Base-by-base conservation (phyloP, 2,888 invertebrate genomes). In the Limnephilus rhombicus region DNA sequence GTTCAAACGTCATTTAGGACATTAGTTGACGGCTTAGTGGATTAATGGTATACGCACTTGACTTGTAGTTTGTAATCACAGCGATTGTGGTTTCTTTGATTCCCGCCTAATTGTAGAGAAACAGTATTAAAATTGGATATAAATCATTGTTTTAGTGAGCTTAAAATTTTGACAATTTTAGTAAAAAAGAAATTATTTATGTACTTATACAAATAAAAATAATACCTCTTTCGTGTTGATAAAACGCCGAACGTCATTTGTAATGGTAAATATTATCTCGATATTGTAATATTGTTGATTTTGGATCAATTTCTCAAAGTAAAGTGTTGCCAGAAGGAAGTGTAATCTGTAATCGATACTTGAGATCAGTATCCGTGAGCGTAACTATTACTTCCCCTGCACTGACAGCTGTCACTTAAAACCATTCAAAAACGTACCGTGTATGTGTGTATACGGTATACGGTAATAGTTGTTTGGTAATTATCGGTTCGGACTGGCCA, bases 341-440 rank as follows among this genome's bases (percentile, higher is more conserved):
- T 86, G 86, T 86, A 86, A 86, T 86, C 15, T 86, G 86, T 49
- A 86, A 86, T 86, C 86, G 86, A 86, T 86, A 86, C 86, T 41
- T 49, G 37, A 37, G 9, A 24, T 68, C 68, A 24, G 68, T 53
- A 5, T 18, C 18, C 4, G 18, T 53, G 3, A 53, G 7, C 9
- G 24, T 68, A 68, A 68, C 68, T 68, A 68, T 68, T 68, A 7
- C 68, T 68, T 2, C n/a, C 24, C n/a, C 9, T 7, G 68, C n/a
- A n/a, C 68, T 24, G 68, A 68, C 24, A 68, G 68, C 68, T 68
- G 68, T 68, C 68, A 9, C 9, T 68, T 1, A n/a, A 68, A 68
- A 68, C 9, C 24, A 49, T 49, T 15, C 3, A 13, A 49, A 49
- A 49, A 15, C 49, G 15, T 11, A 45, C 45, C 0, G 45, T 13